A percentile compares a stretch with the other conserved stretches of the same genome.
Evolutionary conservation across 2,797 vertebrate species (phyloP).

Genomic region (Micropoecilia bifurca): DNA sequence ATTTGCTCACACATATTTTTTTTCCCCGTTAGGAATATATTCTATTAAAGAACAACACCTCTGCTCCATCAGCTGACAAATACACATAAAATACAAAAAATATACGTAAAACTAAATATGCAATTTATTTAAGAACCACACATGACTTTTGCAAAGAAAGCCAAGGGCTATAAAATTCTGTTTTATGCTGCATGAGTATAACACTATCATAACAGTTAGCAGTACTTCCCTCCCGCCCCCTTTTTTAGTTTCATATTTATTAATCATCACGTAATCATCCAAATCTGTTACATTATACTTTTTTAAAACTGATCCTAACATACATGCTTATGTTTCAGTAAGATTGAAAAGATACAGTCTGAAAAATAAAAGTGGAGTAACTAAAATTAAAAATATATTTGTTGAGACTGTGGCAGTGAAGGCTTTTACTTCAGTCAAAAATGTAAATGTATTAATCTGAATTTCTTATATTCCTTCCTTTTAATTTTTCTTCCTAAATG

Average conservation of each 20-base stretch:
- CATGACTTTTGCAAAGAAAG: no score
- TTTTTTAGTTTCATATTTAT: no score
- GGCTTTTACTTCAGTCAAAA: neutral
- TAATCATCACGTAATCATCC: no score
- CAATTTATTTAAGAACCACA: no score
- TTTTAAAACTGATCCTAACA: neutral
- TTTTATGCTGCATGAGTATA: no score
- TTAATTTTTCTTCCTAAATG: neutral
- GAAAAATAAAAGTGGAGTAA: neutral
- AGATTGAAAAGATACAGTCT: neutral
- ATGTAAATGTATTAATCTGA: neutral
- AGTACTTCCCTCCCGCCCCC: no score
- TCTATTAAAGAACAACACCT: neutral
- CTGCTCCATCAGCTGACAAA: no score
- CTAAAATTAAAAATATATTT: neutral
- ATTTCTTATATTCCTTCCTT: neutral
- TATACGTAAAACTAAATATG: no score
- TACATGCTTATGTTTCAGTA: neutral
- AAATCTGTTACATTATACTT: no score
- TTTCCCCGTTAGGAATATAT: neutral
- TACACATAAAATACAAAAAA: no score
- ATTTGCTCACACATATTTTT: neutral
- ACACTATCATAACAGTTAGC: no score
- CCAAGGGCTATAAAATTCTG: no score
- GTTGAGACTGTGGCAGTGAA: neutral